Conservation (phyloP, 2,113 vertebrate genomes). For the Australoheros scitulus region DNA sequence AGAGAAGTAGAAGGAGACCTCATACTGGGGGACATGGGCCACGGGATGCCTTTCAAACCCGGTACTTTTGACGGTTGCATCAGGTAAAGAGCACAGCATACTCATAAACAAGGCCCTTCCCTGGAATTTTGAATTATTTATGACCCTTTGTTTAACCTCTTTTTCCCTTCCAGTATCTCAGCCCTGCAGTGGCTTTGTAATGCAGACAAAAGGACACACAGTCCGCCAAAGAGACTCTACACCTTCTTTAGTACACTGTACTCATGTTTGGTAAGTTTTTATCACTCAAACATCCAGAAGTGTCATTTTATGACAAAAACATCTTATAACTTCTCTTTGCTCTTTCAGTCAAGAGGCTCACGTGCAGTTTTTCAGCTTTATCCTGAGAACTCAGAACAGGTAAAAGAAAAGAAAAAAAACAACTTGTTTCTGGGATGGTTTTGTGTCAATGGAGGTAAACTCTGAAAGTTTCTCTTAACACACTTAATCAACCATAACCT, state of each 20-base stretch:
- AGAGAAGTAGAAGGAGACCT: conserved; percentile 93
- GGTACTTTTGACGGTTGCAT: conserved; percentile 94
- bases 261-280: conserved; percentile 84
- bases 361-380: conserved; percentile 95
- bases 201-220: conserved; percentile 91
- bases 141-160: background rate
- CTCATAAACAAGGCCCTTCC: background rate
- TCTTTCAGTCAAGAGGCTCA: conserved; percentile 85
- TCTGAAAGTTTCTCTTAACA: background rate
- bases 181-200: conserved; percentile 98
- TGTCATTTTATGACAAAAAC: background rate
- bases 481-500: background rate
- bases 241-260: conserved; percentile 93
- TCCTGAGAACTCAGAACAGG: conserved; percentile 95
- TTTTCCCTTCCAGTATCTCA: conserved; percentile 84
- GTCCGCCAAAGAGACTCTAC: conserved; percentile 89
- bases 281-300: background rate
- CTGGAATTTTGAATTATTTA: background rate
- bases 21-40: conserved; percentile 89
- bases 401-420: conserved; percentile 32
- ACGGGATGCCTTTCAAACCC: conserved; percentile 90
- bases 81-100: conserved; percentile 80
- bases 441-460: background rate
- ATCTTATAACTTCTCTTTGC: background rate
- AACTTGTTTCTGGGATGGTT: background rate